phyloP scores from a whole-genome alignment of 2,888 invertebrate species.

The Dioctria linearis region DNA sequence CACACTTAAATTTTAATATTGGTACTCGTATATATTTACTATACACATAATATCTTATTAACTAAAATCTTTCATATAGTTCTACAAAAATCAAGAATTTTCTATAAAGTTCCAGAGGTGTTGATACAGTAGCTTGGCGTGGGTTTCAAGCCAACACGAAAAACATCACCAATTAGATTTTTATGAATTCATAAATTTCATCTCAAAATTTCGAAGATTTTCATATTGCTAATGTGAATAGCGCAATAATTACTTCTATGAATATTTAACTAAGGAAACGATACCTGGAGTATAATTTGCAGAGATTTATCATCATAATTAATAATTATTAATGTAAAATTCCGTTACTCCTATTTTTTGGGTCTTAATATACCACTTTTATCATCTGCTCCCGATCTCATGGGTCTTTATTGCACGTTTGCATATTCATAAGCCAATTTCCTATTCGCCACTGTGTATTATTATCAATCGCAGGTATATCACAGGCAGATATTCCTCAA shows the following conservation, averaged over 20 bases:
- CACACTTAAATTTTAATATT: too few relatives aligned
- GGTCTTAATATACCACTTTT: neutral
- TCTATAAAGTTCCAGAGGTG: too few relatives aligned
- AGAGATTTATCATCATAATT: slow-evolving; percentile 1
- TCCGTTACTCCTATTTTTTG: slow-evolving; percentile 14
- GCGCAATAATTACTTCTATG: neutral
- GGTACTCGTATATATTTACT: too few relatives aligned
- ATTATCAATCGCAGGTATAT: neutral
- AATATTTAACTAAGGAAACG: neutral
- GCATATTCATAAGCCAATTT: slow-evolving; percentile 40
- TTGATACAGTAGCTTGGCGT: too few relatives aligned
- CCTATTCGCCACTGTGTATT: slow-evolving; percentile 6
- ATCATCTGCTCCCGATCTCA: slow-evolving; percentile 17
- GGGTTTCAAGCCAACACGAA: too few relatives aligned
- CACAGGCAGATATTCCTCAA: neutral
- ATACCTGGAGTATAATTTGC: neutral
- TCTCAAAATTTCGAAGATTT: too few relatives aligned
- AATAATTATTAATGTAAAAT: slow-evolving; percentile 24
- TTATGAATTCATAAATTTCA: too few relatives aligned
- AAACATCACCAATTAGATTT: too few relatives aligned
- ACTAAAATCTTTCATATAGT: too few relatives aligned
- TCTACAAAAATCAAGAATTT: too few relatives aligned
- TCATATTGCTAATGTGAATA: too few relatives aligned
- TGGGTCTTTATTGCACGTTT: neutral
- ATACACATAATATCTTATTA: too few relatives aligned